Conservation (phyloP, 2,888 invertebrate genomes). For the Apomyelois bistriatella region DNA sequence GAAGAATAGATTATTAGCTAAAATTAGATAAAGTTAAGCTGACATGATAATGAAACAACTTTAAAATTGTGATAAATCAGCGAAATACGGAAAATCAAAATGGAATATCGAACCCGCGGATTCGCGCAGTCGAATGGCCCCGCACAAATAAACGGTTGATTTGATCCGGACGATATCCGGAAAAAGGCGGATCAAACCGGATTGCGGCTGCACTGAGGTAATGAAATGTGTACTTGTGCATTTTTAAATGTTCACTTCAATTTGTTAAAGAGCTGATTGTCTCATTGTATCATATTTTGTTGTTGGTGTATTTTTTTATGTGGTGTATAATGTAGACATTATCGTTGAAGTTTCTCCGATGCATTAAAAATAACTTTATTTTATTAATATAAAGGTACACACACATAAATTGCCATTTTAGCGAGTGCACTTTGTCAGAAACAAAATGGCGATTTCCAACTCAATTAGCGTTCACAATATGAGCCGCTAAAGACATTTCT, state of each 20-base stretch:
- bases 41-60: too few species aligned
- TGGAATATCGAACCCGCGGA: slow-evolving; percentile 24
- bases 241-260: not conserved
- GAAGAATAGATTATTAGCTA: too few species aligned
- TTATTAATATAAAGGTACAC: too few species aligned
- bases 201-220: slow-evolving; percentile 6
- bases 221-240: slow-evolving; percentile 2
- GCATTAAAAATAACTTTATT: too few species aligned
- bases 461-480: slow-evolving; percentile 5
- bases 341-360: too few species aligned
- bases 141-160: slow-evolving; percentile 64
- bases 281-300: not conserved
- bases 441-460: slow-evolving; percentile 6
- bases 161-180: slow-evolving; percentile 38
- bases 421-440: not conserved
- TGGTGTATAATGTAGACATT: too few species aligned
- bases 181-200: slow-evolving; percentile 5
- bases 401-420: slow-evolving; percentile 1
- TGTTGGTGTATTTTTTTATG: too few species aligned
- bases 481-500: slow-evolving; percentile 5
- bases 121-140: slow-evolving; percentile 39
- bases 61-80: too few species aligned
- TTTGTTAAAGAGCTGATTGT: not conserved
- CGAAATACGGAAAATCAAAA: not conserved
- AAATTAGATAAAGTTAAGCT: too few species aligned